phyloP scores from a whole-genome alignment of 2,113 vertebrate genomes.

The Nerophis ophidion region DNA sequence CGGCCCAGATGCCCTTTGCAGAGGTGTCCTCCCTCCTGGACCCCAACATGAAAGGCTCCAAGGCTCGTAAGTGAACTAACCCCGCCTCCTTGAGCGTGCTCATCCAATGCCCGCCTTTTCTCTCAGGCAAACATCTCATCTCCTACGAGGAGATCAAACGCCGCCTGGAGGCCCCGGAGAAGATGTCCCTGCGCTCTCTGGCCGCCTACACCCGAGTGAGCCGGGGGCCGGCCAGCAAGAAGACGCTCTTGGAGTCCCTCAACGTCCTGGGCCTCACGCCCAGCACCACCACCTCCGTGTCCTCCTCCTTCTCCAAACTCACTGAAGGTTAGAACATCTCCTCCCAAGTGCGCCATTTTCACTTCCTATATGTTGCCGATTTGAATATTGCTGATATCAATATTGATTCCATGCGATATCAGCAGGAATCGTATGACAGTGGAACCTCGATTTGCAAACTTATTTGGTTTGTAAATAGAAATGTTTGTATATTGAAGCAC shows the following conservation, averaged over 20 bases:
- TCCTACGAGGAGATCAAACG: constrained; percentile 74
- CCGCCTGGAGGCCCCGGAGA: constrained; percentile 72
- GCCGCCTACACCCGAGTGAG: constrained; percentile 77
- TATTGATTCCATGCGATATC: no score
- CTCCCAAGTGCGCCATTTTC: no score
- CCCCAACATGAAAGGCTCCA: constrained; percentile 78
- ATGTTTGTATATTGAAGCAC: no score
- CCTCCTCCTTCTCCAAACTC: constrained; percentile 77
- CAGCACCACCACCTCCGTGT: constrained; percentile 75
- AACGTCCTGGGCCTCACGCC: constrained; percentile 71
- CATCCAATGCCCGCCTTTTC: neutral
- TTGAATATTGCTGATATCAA: no score
- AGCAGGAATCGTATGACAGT: no score
- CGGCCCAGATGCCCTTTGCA: constrained; percentile 65
- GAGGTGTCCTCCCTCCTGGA: constrained; percentile 75
- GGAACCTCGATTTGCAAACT: no score
- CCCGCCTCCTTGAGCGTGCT: neutral
- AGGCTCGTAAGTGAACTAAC: constrained; percentile 63
- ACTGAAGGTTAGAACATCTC: constrained; percentile 63
- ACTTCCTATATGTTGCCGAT: no score
- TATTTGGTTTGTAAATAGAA: no score
- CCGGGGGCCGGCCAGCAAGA: constrained; percentile 75
- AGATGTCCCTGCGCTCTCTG: constrained; percentile 76
- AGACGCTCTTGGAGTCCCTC: constrained; percentile 69
- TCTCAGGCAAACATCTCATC: constrained; percentile 70